A percentile compares a stretch with the other conserved stretches of the same genome.
These are phyloP conservation scores for Leptonema lineaticorne DNA, from an alignment of 1,140 invertebrate species.

Conservation along the genomic window DNA sequence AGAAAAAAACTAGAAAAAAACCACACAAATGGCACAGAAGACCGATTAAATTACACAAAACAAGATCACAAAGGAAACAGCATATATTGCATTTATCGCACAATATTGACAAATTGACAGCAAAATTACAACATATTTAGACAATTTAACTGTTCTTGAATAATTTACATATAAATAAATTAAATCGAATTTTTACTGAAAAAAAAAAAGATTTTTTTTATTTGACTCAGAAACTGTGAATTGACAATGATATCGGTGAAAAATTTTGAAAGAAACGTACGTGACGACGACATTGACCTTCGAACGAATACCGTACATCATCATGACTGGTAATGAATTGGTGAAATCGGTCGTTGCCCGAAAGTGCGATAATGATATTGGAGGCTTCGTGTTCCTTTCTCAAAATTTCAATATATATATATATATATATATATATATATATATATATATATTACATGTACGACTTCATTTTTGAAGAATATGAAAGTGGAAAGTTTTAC, in stretches of 20 bases:
- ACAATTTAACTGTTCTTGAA: background rate
- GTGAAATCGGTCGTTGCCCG: conserved; percentile 7
- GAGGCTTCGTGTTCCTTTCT: too few relatives aligned
- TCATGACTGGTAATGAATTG: conserved; percentile 8
- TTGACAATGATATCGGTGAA: too few relatives aligned
- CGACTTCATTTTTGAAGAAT: background rate
- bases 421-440: too few relatives aligned
- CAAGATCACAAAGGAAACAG: conserved; percentile 3
- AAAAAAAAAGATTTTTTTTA: background rate
- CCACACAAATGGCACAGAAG: conserved; percentile 25
- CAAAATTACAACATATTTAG: background rate
- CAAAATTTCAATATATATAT: too few relatives aligned
- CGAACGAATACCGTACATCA: background rate
- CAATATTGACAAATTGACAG: conserved; percentile 32
- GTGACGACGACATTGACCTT: background rate
- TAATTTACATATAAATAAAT: background rate
- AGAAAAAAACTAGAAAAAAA: conserved; percentile 8
- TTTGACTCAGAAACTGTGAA: too few relatives aligned
- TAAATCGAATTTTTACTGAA: background rate
- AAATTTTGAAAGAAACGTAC: background rate
- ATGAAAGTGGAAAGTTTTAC: too few relatives aligned
- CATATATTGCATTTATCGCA: conserved; percentile 26
- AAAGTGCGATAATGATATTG: conserved; percentile 2
- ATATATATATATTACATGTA: too few relatives aligned
- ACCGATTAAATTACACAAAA: conserved; percentile 1